Evolutionary conservation across 2,113 vertebrate species (phyloP), one percentile per base, ranked within the genome.

Genomic region (Odobenus rosmarus): DNA sequence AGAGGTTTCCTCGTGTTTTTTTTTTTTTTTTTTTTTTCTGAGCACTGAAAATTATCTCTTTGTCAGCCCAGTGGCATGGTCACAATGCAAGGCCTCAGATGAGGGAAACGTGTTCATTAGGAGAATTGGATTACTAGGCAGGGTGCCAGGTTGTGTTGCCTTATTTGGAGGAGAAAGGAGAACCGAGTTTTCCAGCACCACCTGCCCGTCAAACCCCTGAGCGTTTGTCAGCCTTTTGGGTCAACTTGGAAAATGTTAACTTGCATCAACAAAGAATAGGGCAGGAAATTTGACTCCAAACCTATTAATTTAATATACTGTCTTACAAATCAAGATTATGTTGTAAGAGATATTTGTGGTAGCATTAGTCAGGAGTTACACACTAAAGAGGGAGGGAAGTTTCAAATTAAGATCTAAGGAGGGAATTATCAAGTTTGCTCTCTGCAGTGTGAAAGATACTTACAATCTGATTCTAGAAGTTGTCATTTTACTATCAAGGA

Each of bases 31-130:
- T 18, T 55, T 46, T 26, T 33, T 3, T 6, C 90, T 31, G 72
- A 97, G 79, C 94, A 93, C 49, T 90, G 59, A 91, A 96, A 96
- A 97, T 97, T 84, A 97, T 96, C 96, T 98, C 97, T 97, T 96
- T 97, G 96, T 98, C 97, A 97, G 94, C 39, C 84, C 71, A 3
- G 36, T 97, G 95, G 90, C 96, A 76, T 83, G 94, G 97, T 88
- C 96, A 97, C 96, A 95, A 95, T 96, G 88, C 84, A 88, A 77
- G 42, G 95, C 92, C 94, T 96, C 94, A 83, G 92, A 93, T 69
- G 33, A 39, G 83, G 74, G 84, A 79, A 93, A 96, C 0, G 24
- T 96, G 93, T 98, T 98, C 97, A 96, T 97, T 96, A 97, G 94
- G 96, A 85, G 90, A 74, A 93, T 5, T 96, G 91, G 96, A 95